These are phyloP conservation scores for Myotis daubentonii DNA, from an alignment of 2,797 vertebrate genomes.

Conservation along the genomic window DNA sequence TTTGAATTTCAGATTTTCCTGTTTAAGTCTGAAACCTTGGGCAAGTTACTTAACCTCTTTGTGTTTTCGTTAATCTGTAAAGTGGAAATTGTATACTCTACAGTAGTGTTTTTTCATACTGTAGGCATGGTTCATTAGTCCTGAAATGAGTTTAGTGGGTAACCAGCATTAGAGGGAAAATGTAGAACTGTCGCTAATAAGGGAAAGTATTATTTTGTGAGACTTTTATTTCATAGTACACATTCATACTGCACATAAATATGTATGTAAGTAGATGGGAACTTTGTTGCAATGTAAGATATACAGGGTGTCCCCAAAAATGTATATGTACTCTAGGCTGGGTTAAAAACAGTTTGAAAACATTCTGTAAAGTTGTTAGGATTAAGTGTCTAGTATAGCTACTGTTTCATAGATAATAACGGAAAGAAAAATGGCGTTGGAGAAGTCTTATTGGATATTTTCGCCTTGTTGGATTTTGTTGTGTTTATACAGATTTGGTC, in stretches of 20 bases:
- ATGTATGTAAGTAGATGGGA: background rate
- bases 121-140: background rate
- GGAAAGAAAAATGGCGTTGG: background rate
- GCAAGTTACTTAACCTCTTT: constrained; percentile 33
- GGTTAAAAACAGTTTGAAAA: background rate
- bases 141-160: constrained; percentile 31
- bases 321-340: background rate
- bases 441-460: background rate
- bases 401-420: background rate
- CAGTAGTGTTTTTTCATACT: background rate
- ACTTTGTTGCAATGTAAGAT: background rate
- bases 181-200: background rate
- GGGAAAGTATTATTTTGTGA: background rate
- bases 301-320: background rate
- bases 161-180: background rate
- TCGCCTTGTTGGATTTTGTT: background rate
- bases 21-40: constrained; percentile 20
- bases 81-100: constrained; percentile 16
- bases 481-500: constrained; percentile 32
- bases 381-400: background rate
- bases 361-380: background rate
- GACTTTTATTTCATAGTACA: constrained; percentile 13
- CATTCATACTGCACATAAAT: background rate
- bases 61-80: constrained; percentile 54
- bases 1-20: constrained; percentile 45